A percentile compares a stretch with the other conserved stretches of the same genome.
Evolutionary conservation across 2,113 vertebrate genomes (phyloP).

Genomic region (Arothron firmamentum): DNA sequence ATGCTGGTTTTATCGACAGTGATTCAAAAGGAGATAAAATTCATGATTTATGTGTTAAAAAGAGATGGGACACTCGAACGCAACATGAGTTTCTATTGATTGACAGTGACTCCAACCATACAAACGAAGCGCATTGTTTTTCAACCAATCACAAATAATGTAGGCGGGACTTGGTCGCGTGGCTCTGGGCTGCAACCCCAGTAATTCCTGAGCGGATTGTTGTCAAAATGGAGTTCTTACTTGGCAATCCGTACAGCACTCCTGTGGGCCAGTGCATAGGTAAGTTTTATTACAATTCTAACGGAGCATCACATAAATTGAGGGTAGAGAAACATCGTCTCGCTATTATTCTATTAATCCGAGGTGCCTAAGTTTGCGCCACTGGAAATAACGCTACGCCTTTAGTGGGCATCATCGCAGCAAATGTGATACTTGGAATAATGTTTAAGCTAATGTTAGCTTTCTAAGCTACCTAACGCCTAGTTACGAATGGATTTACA

Average conservation of each 20-base stretch:
- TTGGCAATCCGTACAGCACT: conserved; percentile 97
- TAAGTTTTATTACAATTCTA: conserved; percentile 44
- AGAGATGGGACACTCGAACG: conserved; percentile 9
- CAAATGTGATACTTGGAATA: background rate
- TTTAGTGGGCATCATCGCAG: background rate
- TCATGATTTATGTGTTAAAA: background rate
- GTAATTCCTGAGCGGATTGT: conserved; percentile 67
- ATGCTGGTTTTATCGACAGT: too few relatives aligned
- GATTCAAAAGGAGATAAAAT: too few relatives aligned
- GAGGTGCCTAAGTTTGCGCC: background rate
- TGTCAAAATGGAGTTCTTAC: conserved; percentile 97
- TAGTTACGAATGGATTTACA: too few relatives aligned
- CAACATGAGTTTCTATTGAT: conserved; percentile 18
- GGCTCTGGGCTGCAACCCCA: conserved; percentile 43
- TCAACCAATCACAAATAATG: conserved; percentile 41
- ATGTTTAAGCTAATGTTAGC: background rate
- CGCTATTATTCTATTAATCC: background rate
- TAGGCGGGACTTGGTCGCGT: conserved; percentile 44
- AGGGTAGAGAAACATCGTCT: background rate
- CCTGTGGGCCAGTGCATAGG: conserved; percentile 94
- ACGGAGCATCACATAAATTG: background rate
- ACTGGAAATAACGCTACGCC: background rate
- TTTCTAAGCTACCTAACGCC: too few relatives aligned
- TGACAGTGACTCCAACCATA: conserved; percentile 26
- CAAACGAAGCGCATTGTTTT: fast-evolving